Evolutionary conservation across 2,797 vertebrate species (phyloP), one percentile per base, ranked within the genome.

Genomic region (Periophthalmus magnuspinnatus): DNA sequence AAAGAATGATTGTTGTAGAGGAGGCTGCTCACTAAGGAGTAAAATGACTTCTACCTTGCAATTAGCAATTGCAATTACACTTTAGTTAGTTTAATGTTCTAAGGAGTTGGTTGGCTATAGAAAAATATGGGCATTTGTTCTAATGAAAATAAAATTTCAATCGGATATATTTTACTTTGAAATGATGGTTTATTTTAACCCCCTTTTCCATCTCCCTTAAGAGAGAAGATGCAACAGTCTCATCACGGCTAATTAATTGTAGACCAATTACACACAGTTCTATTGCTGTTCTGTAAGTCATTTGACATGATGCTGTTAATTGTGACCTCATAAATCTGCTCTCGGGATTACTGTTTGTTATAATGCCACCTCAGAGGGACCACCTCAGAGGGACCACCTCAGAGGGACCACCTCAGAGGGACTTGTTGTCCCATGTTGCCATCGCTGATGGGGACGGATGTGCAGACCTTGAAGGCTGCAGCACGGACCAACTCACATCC

Each of bases 391-490:
- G n/a, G n/a, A n/a, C n/a, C n/a, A n/a, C n/a, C n/a, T n/a, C n/a
- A n/a, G n/a, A n/a, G n/a, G n/a, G n/a, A n/a, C 19, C 50, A 19
- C n/a, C 50, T 52, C 50, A 52, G 50, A n/a, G 50, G 19, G 50
- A 52, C 50, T 52, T 52, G 50, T 52, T n/a, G 17, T 50, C 54
- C 54, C 5, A n/a, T 57, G 6, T 57, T 32, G 14, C 57, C 5
- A 57, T 41, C 7, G 9, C 34, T 36, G 34, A 21, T 21, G 59
- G 19, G 22, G 22, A 28, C 36, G 38, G 6, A 45, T 60, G 21
- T 3, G 45, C 69, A 54, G 64, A 75, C 33, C 52, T 76, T 69
- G 13, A 45, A 7, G 52, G 24, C 10, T 38, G 65, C 71, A 73
- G 2, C 28, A 57, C 57, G 55, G 48, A 57, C 22, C 56, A 21